Evolutionary conservation across 2,797 vertebrate genomes (phyloP).

Genomic region (Leptoclinus maculatus): DNA sequence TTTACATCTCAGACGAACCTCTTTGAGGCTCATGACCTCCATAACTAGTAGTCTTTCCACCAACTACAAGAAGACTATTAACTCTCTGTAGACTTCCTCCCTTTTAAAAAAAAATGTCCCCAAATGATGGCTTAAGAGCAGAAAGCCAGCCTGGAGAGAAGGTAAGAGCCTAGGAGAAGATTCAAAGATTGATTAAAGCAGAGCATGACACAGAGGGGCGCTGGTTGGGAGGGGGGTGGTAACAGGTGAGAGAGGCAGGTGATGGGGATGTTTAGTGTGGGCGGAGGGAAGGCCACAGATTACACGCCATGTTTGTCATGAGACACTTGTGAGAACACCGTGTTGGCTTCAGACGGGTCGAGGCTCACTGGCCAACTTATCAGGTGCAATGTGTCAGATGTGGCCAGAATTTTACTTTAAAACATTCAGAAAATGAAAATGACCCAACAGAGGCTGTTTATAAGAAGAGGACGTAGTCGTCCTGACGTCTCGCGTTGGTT

Average conservation of each 20-base stretch:
- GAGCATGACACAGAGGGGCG: constrained; percentile 77
- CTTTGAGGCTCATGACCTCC: constrained; percentile 7
- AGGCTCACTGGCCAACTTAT: not conserved
- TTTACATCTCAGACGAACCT: constrained; percentile 33
- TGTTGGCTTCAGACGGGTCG: not conserved
- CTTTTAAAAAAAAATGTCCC: constrained; percentile 39
- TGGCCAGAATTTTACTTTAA: not conserved
- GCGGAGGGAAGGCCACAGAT: not conserved
- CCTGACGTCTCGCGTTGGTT: too few species aligned
- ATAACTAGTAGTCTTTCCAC: constrained; percentile 18
- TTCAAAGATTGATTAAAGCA: constrained; percentile 87
- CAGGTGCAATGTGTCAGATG: not conserved
- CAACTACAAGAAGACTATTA: constrained; percentile 12
- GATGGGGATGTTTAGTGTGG: constrained; percentile 49
- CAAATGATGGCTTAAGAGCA: constrained; percentile 63
- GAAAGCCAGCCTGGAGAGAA: constrained; percentile 76
- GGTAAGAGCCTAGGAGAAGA: constrained; percentile 85
- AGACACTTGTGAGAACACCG: not conserved
- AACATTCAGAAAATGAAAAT: too few species aligned
- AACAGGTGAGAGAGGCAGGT: constrained; percentile 62
- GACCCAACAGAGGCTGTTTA: not conserved
- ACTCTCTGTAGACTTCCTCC: constrained; percentile 45
- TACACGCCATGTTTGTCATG: not conserved
- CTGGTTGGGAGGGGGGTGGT: constrained; percentile 58
- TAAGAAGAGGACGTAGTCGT: not conserved